phyloP scores from a whole-genome alignment of 92 coral and sea anemone species.

The Scolanthus callimorphus region DNA sequence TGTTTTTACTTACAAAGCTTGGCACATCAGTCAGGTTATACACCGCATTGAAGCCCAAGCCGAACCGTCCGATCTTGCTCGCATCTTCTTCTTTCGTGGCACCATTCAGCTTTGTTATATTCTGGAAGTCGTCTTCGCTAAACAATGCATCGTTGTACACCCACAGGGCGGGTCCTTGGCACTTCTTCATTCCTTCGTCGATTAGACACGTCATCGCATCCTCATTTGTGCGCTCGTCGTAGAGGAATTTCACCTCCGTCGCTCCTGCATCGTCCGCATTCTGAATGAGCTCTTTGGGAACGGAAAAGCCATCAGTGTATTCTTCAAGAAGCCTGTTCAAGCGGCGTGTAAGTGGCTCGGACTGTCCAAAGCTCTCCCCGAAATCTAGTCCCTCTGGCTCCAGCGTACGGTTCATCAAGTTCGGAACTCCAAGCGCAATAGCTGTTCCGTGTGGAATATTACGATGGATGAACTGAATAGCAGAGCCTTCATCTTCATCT shows the following conservation, averaged over 20 bases:
- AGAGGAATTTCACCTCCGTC: too few relatives aligned
- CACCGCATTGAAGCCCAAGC: slow-evolving; percentile 85
- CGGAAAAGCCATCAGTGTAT: slow-evolving; percentile 85
- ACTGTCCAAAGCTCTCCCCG: slow-evolving; percentile 81
- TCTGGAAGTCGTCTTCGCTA: slow-evolving; percentile 76
- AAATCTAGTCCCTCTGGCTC: slow-evolving; percentile 70
- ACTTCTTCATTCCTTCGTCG: slow-evolving; percentile 73
- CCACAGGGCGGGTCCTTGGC: slow-evolving; percentile 95
- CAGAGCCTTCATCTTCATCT: slow-evolving; percentile 38
- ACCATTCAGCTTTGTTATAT: slow-evolving; percentile 81
- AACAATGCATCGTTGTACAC: slow-evolving; percentile 85
- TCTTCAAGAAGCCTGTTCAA: slow-evolving; percentile 78
- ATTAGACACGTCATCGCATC: slow-evolving; percentile 49
- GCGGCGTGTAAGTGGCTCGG: too few relatives aligned
- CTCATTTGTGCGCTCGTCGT: too few relatives aligned
- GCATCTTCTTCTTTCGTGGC: slow-evolving; percentile 76
- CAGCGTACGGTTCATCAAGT: slow-evolving; percentile 53
- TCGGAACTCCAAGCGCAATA: slow-evolving; percentile 52
- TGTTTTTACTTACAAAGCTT: slow-evolving; percentile 62
- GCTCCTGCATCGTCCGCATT: too few relatives aligned
- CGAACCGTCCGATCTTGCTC: slow-evolving; percentile 83
- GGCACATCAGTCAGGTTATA: too few relatives aligned
- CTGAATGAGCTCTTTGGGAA: slow-evolving; percentile 86
- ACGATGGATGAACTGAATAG: slow-evolving; percentile 56
- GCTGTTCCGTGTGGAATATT: slow-evolving; percentile 51